Evolutionary conservation across 2,113 vertebrate genomes (phyloP).

Genomic region (Apteryx owenii): DNA sequence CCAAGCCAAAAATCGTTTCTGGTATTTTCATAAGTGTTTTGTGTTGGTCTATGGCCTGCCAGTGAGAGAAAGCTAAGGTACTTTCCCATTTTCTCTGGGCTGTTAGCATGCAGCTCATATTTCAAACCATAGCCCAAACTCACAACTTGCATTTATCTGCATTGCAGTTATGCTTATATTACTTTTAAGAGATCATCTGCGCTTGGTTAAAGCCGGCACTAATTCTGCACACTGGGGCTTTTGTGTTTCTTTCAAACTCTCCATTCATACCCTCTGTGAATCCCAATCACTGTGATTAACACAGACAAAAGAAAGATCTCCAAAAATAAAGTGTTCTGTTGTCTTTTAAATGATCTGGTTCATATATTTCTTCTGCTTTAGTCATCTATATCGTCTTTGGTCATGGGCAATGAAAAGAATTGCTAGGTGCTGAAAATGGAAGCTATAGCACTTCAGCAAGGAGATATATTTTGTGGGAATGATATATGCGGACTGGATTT

Average conservation of each 20-base stretch:
- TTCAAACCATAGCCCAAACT: not conserved
- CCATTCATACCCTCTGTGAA: accelerated
- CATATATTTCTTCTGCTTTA: not conserved
- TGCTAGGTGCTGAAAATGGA: not conserved
- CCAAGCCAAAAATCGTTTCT: not conserved
- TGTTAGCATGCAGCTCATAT: not conserved
- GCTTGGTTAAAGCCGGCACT: not conserved
- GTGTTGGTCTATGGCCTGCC: not conserved
- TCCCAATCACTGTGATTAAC: not conserved
- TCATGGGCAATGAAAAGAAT: not conserved
- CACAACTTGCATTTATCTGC: not conserved
- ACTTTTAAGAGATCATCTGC: not conserved
- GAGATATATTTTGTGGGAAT: not conserved
- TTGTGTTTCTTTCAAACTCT: not conserved
- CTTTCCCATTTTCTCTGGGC: not conserved
- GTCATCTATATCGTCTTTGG: not conserved
- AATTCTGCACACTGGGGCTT: accelerated
- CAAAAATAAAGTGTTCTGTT: not conserved
- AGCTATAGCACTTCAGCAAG: not conserved
- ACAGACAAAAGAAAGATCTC: not conserved
- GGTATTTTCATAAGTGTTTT: not conserved
- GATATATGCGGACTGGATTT: not conserved
- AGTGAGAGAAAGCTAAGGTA: not conserved
- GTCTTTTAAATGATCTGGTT: not conserved
- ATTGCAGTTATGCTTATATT: not conserved